Base-by-base conservation (phyloP, 2,113 vertebrate species). In the Melanerpes aurifrons region DNA sequence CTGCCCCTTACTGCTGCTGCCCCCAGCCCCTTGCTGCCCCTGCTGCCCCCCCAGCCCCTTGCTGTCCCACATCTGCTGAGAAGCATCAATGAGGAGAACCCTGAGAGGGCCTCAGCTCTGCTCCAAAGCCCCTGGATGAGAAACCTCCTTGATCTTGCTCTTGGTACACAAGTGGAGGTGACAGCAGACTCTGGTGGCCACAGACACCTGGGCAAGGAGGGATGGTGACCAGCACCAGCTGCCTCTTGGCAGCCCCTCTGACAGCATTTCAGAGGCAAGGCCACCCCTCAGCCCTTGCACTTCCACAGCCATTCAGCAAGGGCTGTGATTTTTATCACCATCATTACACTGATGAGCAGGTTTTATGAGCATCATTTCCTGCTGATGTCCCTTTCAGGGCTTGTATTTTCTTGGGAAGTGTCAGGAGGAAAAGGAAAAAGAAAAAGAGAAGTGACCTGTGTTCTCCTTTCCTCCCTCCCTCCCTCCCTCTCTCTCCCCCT, bases 1-100 rank as follows among this genome's bases (percentile, higher is more conserved):
- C 43, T 14, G 43, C 43, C 43, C 43, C 43, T n/a, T 43, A 14
- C 35, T 37, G 40, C 40, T 12, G 40, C 40, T 43, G n/a, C 40
- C 40, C 40, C 43, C 43, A 43, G 43, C 43, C 43, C 12, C 43
- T 43, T 43, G 12, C 43, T 43, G 43, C 14, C 43, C 43, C 43
- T 43, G 43, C 18, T 4, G n/a, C 50, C 63, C 10, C 2, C 6
- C 31, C 32, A 8, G 31, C 20, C 2, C 2, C 29, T 56, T 2
- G 0, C 18, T 14, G 14, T 2, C 15, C 45, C 8, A 1, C 1
- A 1, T 21, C 2, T 40, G 22, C 28, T 5, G 40, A 35, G 58
- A 3, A 0, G 11, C 6, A 8, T 7, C 6, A 26, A 37, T 0
- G 1, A 77, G 73, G 26, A 80, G 73, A 25, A 15, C 2, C 15